Base-by-base conservation (phyloP, 2,113 vertebrate genomes). In the Oreochromis niloticus region DNA sequence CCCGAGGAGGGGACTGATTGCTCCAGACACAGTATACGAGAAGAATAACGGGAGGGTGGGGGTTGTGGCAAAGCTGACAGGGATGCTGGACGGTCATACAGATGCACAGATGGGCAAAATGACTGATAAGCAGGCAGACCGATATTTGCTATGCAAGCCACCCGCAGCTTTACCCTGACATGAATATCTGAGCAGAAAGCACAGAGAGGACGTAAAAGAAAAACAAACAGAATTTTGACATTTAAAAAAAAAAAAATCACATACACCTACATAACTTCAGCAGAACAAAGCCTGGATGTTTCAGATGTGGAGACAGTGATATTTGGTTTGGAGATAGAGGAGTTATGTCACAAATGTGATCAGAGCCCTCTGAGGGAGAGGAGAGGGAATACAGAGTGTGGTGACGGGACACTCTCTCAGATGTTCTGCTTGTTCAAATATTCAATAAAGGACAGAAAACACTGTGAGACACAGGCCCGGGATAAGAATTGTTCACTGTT, bases 391-490 rank as follows among this genome's bases (percentile, higher is more conserved):
- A 87, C 46, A 82, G 57, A 59, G 80, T 22, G 78, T 82, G 39
- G 73, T 27, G 84, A 84, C 13, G 63, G 89, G 85, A 86, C 63
- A 24, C 22, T 66, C 85, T 83, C 82, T 93, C 82, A 83, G 89
- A 93, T 86, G 88, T 89, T 91, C 87, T 22, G 85, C 81, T 87
- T 90, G 87, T 93, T 95, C 85, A 95, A 95, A 95, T 92, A 95
- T 94, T 94, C 81, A 93, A 79, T 80, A 91, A 93, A 90, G 88
- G 32, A 82, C 63, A 80, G 48, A 82, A 89, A 91, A 92, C 75
- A 83, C 87, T 55, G 59, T 52, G 56, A 84, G 84, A 39, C 48
- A 19, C 80, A 75, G 24, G 52, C 32, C n/a, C 6, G 8, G 83
- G 43, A 80, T 63, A 24, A 50, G 59, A 86, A 91, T 73, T n/a